Percentiles rank a stretch among this genome's conserved stretches.
Conservation (phyloP, 2,797 vertebrate species). For the Synaphobranchus kaupii region DNA sequence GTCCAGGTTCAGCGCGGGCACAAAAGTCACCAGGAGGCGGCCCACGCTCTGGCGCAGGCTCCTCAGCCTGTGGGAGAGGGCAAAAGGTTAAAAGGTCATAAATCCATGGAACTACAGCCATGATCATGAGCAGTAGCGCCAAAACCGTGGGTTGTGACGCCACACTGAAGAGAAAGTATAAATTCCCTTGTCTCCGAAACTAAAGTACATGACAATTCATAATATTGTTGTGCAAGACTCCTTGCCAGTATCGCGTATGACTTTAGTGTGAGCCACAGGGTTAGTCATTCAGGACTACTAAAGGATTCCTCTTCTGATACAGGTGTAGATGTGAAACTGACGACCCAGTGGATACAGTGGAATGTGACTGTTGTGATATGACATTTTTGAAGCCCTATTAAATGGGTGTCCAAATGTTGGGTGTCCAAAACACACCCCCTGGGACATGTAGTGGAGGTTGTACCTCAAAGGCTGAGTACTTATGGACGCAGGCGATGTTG, state of each 20-base stretch:
- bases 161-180: no score
- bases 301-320: neutral
- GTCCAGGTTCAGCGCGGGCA: constrained; percentile 76
- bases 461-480: no score
- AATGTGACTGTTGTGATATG: neutral
- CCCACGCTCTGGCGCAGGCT: constrained; percentile 73
- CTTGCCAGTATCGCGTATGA: neutral
- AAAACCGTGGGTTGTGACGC: no score
- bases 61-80: constrained; percentile 69
- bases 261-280: neutral
- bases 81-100: neutral
- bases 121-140: no score
- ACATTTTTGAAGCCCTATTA: neutral
- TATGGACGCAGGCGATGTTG: no score
- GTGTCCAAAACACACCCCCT: no score
- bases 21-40: constrained; percentile 73
- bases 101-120: no score
- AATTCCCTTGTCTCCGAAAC: no score
- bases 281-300: neutral
- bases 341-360: no score
- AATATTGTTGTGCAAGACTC: neutral
- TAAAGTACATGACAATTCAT: no score
- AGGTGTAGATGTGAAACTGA: neutral
- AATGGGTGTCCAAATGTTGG: neutral
- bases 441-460: no score